A percentile compares a stretch with the other conserved stretches of the same genome.
Conservation (phyloP, 2,797 vertebrate species). For the Amblyraja radiata region DNA sequence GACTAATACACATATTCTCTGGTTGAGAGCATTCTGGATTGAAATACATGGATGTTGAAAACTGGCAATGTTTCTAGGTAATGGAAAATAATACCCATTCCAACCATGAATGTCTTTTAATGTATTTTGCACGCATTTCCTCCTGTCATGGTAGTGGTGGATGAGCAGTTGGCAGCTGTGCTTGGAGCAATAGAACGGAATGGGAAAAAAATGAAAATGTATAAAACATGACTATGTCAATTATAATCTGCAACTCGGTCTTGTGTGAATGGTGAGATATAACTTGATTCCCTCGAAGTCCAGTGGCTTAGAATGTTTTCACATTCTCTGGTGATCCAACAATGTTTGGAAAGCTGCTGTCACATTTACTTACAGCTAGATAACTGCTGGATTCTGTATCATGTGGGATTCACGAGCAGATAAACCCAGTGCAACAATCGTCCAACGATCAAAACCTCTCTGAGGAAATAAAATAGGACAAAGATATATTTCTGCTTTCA, state of each 20-base stretch:
- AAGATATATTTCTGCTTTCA: not conserved
- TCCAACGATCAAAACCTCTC: not conserved
- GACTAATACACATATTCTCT: not conserved
- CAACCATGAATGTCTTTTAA: not conserved
- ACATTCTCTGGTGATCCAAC: not conserved
- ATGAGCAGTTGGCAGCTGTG: conserved; percentile 4
- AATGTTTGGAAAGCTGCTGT: not conserved
- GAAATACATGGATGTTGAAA: not conserved
- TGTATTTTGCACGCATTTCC: not conserved
- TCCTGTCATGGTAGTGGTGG: conserved; percentile 2
- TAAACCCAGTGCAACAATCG: not conserved
- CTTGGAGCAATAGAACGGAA: not conserved
- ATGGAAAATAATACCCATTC: not conserved
- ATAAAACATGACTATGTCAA: conserved; percentile 9
- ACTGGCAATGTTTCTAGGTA: not conserved
- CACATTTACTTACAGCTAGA: not conserved
- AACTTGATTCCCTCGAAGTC: not conserved
- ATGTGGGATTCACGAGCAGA: not conserved
- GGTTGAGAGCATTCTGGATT: not conserved
- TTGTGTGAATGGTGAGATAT: not conserved
- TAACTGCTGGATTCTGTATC: not conserved
- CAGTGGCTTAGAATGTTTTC: not conserved
- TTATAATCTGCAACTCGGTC: not conserved
- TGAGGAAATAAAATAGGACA: not conserved
- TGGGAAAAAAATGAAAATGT: not conserved